Conservation (phyloP, 2,113 vertebrate genomes). For the Alectura lathami region DNA sequence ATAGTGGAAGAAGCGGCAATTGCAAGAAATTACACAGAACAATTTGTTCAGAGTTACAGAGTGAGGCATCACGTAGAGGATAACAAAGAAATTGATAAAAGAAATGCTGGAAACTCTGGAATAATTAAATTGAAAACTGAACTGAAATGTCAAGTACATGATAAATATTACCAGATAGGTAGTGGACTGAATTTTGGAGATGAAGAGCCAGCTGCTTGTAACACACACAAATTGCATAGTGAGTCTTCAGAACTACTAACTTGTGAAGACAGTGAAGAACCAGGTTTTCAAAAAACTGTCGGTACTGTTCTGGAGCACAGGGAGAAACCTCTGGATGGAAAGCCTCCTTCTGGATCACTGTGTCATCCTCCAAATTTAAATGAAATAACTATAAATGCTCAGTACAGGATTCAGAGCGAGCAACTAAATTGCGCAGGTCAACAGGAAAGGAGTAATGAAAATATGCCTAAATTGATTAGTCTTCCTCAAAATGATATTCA, state of each 20-base stretch:
- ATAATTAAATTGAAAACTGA: background rate
- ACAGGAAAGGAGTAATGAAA: background rate
- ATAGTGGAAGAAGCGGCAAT: slow-evolving; percentile 35
- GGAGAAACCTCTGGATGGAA: background rate
- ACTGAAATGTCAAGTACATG: background rate
- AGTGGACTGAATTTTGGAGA: background rate
- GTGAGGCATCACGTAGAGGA: background rate
- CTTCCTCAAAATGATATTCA: slow-evolving; percentile 71
- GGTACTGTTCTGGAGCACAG: background rate
- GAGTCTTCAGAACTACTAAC: background rate
- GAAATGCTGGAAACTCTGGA: background rate
- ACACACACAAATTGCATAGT: background rate
- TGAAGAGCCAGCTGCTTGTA: background rate
- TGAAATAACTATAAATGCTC: background rate
- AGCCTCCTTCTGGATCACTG: background rate
- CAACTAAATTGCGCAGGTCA: background rate
- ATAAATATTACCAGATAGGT: background rate
- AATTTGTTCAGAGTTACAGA: background rate
- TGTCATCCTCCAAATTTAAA: background rate
- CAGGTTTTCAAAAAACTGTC: background rate
- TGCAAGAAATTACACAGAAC: fast-evolving
- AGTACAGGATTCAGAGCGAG: too few species aligned
- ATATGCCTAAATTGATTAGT: slow-evolving; percentile 56
- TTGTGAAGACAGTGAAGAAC: background rate
- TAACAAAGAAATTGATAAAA: background rate